A percentile compares a stretch with the other conserved stretches of the same genome.
Conservation (phyloP, 30 jellyfish, hydroid and myxozoan species). For the Aurelia coerulea region DNA sequence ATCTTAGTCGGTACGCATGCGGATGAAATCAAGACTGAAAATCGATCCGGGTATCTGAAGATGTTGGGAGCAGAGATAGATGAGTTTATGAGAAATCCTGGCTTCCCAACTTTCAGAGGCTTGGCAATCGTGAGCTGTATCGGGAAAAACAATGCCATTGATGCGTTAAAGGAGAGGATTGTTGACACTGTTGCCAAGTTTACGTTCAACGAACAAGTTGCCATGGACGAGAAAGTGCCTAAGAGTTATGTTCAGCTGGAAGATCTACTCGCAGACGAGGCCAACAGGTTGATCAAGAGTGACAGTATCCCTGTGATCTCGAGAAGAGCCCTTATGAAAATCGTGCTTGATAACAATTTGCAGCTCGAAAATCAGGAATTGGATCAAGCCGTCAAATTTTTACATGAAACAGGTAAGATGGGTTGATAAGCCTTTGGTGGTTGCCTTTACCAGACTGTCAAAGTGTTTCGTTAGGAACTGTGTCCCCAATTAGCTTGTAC, state of each 20-base stretch:
- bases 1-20: conserved; percentile 95
- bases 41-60: conserved; percentile 17
- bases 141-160: conserved; percentile 69
- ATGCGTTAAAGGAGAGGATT: conserved; percentile 73
- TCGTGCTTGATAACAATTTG: conserved; percentile 57
- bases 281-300: conserved; percentile 14
- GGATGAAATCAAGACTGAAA: conserved; percentile 54
- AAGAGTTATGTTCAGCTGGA: conserved; percentile 90
- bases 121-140: conserved; percentile 79
- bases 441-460: no score
- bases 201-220: conserved; percentile 69
- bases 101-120: conserved; percentile 82
- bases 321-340: conserved; percentile 50
- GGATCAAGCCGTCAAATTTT: conserved; percentile 83
- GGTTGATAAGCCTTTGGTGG: neutral
- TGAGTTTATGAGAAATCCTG: conserved; percentile 76
- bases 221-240: conserved; percentile 86
- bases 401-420: conserved; percentile 86
- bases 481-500: no score
- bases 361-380: conserved; percentile 74
- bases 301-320: conserved; percentile 68
- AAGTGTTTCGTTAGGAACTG: no score
- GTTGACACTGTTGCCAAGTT: conserved; percentile 58
- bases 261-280: conserved; percentile 71
- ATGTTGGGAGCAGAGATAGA: conserved; percentile 23